Percentiles rank a stretch among this genome's conserved stretches.
These are phyloP conservation scores for Plestiodon gilberti DNA, from an alignment of 2,113 vertebrate species.

Conservation along the genomic window DNA sequence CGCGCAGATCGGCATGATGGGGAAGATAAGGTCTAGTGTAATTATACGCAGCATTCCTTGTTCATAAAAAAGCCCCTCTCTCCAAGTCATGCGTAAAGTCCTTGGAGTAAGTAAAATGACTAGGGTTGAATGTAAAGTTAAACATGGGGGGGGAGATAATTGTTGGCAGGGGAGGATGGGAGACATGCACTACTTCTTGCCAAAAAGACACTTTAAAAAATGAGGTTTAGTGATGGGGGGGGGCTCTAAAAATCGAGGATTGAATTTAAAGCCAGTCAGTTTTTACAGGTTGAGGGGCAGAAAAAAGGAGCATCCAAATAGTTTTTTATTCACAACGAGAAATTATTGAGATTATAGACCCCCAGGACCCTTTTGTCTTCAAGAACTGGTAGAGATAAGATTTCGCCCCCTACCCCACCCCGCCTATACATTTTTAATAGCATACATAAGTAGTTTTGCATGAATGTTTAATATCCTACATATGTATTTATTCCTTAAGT, in stretches of 20 bases:
- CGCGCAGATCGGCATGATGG: neutral
- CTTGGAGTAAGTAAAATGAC: slow-evolving; percentile 15
- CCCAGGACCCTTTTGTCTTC: neutral
- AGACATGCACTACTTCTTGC: neutral
- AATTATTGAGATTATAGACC: neutral
- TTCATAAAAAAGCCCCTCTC: fast-evolving
- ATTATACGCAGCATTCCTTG: slow-evolving; percentile 34
- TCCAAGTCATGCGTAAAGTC: neutral
- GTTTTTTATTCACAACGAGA: neutral
- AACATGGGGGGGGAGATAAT: neutral
- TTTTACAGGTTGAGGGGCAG: neutral
- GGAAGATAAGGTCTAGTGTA: slow-evolving; percentile 21
- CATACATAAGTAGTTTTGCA: neutral
- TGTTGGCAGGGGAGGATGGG: neutral
- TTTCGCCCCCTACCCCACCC: slow-evolving; percentile 12
- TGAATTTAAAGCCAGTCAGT: neutral
- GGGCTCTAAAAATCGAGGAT: neutral
- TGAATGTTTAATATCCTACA: neutral
- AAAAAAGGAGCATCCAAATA: neutral
- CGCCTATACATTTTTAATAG: neutral
- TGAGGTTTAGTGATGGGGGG: neutral
- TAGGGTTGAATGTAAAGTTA: neutral
- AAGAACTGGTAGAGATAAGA: neutral
- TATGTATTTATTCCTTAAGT: slow-evolving; percentile 36
- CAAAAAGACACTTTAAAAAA: neutral